Evolutionary conservation across 2,888 invertebrate genomes (phyloP).

Genomic region (Rhorus exstirpatorius): DNA sequence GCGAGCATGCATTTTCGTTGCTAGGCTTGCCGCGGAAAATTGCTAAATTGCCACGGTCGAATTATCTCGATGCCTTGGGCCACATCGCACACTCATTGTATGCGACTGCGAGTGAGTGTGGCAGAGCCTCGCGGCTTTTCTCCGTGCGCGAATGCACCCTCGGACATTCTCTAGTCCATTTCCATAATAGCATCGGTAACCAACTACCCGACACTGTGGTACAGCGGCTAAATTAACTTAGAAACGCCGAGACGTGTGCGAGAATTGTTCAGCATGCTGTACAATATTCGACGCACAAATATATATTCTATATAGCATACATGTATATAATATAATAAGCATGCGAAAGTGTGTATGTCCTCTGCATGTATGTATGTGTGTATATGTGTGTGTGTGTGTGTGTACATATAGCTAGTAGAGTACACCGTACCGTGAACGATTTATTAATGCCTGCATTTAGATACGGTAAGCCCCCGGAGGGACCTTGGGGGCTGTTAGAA

Average conservation of each 20-base stretch:
- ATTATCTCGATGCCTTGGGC: slow-evolving; percentile 71
- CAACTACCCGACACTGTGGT: slow-evolving; percentile 54
- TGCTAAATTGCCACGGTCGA: slow-evolving; percentile 69
- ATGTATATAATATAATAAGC: slow-evolving; percentile 21
- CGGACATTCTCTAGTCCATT: slow-evolving; percentile 79
- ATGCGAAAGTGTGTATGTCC: slow-evolving; percentile 47
- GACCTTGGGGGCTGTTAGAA: slow-evolving; percentile 74
- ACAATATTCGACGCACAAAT: slow-evolving; percentile 54
- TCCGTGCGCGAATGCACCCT: slow-evolving; percentile 75
- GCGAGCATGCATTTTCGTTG: slow-evolving; percentile 42
- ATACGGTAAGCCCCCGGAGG: slow-evolving; percentile 78
- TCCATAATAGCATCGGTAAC: slow-evolving; percentile 81
- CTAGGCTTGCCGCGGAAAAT: slow-evolving; percentile 62
- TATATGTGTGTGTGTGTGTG: slow-evolving; percentile 48
- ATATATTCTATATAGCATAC: slow-evolving; percentile 17
- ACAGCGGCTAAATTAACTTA: slow-evolving; percentile 79
- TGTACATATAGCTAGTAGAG: slow-evolving; percentile 38
- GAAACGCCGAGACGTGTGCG: slow-evolving; percentile 67
- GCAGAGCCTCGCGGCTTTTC: slow-evolving; percentile 73
- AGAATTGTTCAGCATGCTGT: slow-evolving; percentile 53
- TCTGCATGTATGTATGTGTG: slow-evolving; percentile 40
- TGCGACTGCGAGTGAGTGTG: slow-evolving; percentile 43
- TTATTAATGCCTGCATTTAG: slow-evolving; percentile 83
- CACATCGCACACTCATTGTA: slow-evolving; percentile 36
- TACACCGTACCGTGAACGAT: slow-evolving; percentile 75